phyloP scores from a whole-genome alignment of 2,888 invertebrate genomes.

The Dyspetes luteomarginatus region DNA sequence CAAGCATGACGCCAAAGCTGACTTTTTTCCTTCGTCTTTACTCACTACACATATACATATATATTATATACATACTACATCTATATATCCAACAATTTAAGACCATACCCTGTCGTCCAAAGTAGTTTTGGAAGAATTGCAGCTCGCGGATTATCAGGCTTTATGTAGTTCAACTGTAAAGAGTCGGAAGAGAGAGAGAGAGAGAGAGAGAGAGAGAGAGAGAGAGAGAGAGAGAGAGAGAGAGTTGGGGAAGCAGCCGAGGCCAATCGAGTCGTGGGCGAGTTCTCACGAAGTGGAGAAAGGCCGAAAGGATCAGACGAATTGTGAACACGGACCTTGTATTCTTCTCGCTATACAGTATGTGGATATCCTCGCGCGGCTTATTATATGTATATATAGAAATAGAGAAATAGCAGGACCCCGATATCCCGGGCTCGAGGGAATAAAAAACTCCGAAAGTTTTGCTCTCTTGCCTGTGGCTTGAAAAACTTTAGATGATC shows the following conservation, averaged over 20 bases:
- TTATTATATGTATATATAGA: constrained; percentile 1
- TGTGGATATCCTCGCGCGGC: constrained; percentile 6
- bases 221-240: background rate
- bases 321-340: constrained; percentile 53
- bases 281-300: constrained; percentile 45
- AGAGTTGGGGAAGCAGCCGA: background rate
- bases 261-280: constrained; percentile 44
- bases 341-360: constrained; percentile 20
- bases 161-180: constrained; percentile 17
- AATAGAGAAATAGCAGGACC: background rate
- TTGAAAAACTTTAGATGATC: too few relatives aligned
- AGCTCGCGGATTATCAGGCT: constrained; percentile 38
- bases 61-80: background rate
- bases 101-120: background rate
- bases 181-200: too few relatives aligned
- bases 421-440: background rate
- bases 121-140: constrained; percentile 32
- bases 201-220: background rate
- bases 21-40: constrained; percentile 31
- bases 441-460: background rate
- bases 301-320: constrained; percentile 46
- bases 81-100: constrained; percentile 5
- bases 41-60: background rate
- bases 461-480: background rate
- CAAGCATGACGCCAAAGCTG: constrained; percentile 38